phyloP scores from a whole-genome alignment of 2,888 invertebrate genomes.

The Apomyelois bistriatella region DNA sequence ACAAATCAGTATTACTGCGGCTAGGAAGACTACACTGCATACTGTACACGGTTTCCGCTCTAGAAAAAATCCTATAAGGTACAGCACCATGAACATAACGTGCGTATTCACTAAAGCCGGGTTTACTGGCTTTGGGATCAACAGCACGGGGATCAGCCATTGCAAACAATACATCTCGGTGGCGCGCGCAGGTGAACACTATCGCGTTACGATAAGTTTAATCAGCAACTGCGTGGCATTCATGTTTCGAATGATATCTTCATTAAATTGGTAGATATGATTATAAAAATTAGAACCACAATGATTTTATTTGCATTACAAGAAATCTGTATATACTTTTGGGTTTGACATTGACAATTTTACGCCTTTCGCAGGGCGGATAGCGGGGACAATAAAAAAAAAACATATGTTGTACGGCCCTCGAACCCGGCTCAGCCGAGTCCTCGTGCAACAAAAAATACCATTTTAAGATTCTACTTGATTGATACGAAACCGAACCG shows the following conservation, averaged over 20 bases:
- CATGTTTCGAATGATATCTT: slow-evolving; percentile 49
- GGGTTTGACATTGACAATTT: too few species aligned
- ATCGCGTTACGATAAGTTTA: slow-evolving; percentile 29
- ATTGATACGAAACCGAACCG: too few species aligned
- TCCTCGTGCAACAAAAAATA: too few species aligned
- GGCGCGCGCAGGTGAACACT: slow-evolving; percentile 28
- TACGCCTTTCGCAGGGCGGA: too few species aligned
- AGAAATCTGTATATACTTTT: too few species aligned
- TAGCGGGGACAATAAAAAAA: too few species aligned
- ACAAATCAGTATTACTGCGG: slow-evolving; percentile 95
- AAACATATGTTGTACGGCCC: too few species aligned
- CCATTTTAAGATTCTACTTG: too few species aligned
- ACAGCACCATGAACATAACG: slow-evolving; percentile 98
- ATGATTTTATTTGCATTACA: background rate
- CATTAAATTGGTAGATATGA: slow-evolving; percentile 32
- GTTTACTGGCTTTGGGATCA: slow-evolving; percentile 98
- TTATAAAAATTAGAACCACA: slow-evolving; percentile 22
- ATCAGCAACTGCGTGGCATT: slow-evolving; percentile 43
- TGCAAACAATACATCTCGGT: slow-evolving; percentile 95
- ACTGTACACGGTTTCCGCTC: slow-evolving; percentile 98
- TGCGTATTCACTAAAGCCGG: slow-evolving; percentile 97
- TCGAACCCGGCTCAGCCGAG: too few species aligned
- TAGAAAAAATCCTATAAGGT: slow-evolving; percentile 97
- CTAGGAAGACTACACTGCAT: slow-evolving; percentile 96
- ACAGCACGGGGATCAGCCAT: slow-evolving; percentile 97